These are phyloP conservation scores for Gobio gobio DNA, from an alignment of 2,113 vertebrate species.

Conservation along the genomic window DNA sequence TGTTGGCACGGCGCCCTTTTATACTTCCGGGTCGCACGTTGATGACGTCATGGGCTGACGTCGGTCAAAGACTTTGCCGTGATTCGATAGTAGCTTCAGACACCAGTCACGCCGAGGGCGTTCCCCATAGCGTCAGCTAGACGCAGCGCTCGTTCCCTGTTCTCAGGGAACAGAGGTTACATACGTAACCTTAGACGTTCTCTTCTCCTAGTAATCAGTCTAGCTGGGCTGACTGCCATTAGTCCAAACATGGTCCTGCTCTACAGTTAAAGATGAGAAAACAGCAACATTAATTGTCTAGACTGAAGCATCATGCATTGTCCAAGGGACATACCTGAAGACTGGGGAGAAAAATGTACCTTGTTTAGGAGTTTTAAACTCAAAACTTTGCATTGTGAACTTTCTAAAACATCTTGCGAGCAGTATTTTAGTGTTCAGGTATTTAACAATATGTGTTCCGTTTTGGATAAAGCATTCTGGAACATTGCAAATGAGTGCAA, in stretches of 20 bases:
- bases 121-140: no score
- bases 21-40: no score
- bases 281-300: constrained; percentile 38
- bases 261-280: constrained; percentile 1
- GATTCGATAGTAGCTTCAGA: no score
- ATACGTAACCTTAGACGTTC: no score
- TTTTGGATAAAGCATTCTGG: background rate
- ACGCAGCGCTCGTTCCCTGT: no score
- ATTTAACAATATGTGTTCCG: background rate
- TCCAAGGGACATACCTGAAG: background rate
- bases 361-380: background rate
- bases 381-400: background rate
- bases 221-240: constrained; percentile 38
- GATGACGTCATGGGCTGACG: no score
- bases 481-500: background rate
- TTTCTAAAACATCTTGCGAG: background rate
- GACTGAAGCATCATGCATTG: constrained; percentile 3
- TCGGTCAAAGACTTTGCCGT: no score
- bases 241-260: constrained; percentile 15
- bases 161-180: no score
- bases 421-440: background rate
- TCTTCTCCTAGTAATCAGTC: constrained; percentile 37
- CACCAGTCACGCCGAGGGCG: no score
- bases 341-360: background rate
- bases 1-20: no score